phyloP scores from a whole-genome alignment of 2,888 invertebrate species.

The Gymnocheta viridis region DNA sequence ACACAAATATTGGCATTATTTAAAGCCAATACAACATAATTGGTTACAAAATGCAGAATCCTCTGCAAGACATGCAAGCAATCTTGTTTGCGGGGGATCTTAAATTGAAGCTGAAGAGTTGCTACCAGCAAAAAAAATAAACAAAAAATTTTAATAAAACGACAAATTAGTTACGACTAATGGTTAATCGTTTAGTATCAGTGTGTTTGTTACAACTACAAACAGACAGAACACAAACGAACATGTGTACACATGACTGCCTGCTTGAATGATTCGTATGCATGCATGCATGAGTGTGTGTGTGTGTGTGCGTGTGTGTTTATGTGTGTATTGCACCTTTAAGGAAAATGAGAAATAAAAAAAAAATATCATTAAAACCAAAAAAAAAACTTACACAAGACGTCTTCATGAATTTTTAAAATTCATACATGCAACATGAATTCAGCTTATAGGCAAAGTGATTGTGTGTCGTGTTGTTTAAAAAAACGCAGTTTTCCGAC shows the following conservation, averaged over 20 bases:
- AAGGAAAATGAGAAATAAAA: constrained; percentile 33
- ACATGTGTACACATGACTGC: constrained; percentile 27
- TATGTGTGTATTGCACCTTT: constrained; percentile 27
- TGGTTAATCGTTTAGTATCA: constrained; percentile 56
- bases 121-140: constrained; percentile 28
- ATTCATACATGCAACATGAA: constrained; percentile 52
- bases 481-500: constrained; percentile 30
- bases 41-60: constrained; percentile 45
- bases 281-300: too few species aligned
- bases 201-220: not conserved
- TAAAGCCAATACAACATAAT: constrained; percentile 48
- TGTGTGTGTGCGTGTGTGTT: too few species aligned
- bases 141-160: constrained; percentile 37
- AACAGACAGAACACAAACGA: constrained; percentile 13
- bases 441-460: constrained; percentile 26
- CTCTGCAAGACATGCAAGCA: constrained; percentile 21
- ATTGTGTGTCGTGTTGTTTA: constrained; percentile 34
- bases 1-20: constrained; percentile 24
- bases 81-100: constrained; percentile 55
- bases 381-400: not conserved
- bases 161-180: constrained; percentile 68
- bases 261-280: not conserved
- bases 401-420: constrained; percentile 62
- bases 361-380: not conserved
- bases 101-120: constrained; percentile 2